phyloP scores from a whole-genome alignment of 2,113 vertebrate species.

The Podarcis raffonei region DNA sequence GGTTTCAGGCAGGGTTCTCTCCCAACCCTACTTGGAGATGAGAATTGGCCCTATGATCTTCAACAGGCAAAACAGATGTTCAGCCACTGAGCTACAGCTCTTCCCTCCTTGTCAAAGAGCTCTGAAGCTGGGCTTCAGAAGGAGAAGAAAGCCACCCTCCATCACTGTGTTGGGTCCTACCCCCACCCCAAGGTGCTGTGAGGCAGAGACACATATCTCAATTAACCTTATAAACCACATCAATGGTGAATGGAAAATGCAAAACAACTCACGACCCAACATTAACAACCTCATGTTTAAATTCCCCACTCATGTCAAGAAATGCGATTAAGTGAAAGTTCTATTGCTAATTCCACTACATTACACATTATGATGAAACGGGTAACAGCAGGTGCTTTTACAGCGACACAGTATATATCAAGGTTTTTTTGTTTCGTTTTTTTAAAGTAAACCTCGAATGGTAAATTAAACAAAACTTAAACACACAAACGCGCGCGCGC shows the following conservation, averaged over 20 bases:
- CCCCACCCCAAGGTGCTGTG: no score
- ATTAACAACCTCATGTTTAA: neutral
- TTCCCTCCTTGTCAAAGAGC: no score
- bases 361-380: neutral
- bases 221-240: constrained; percentile 12
- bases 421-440: neutral
- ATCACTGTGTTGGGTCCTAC: no score
- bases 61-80: no score
- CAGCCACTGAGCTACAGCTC: no score
- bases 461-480: constrained; percentile 28
- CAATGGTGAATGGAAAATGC: neutral
- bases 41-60: no score
- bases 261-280: neutral
- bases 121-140: no score
- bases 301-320: neutral
- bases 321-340: constrained; percentile 7
- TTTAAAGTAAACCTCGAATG: neutral
- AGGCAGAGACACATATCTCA: neutral
- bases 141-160: no score
- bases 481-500: neutral
- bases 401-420: constrained; percentile 7
- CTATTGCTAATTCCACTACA: constrained; percentile 23
- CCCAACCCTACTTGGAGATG: no score
- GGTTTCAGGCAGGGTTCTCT: no score
- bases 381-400: constrained; percentile 35